Evolutionary conservation across 2,113 vertebrate species (phyloP), one percentile per base, ranked within the genome.

Genomic region (Carassius auratus): DNA sequence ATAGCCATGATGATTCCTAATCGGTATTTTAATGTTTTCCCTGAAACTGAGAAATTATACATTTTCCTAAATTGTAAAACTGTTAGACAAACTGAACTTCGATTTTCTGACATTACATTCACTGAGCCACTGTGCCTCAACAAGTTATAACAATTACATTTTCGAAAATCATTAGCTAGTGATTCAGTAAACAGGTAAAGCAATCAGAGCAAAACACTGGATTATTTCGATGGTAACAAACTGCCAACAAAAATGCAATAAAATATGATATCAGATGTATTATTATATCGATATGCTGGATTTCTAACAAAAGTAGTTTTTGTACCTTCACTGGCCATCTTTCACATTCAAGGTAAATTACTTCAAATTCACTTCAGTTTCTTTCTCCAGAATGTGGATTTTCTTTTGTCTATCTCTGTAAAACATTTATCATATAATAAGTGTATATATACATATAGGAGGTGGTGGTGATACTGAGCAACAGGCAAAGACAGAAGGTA

Each of bases 311-410:
- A 55, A 17, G 9, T 5, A 2, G 15, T 55, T 14, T 76, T 52
- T 19, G 9, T 76, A 57, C 75, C 75, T 55, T 33, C 52, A 36
- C 50, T 59, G 13, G 52, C 76, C 76, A 78, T 78, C 12, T 59
- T 61, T 61, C 26, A 3, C 76, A 21, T 12, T 33, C 8, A 76
- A 55, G 14, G 48, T 30, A 38, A 19, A n/a, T 61, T 42, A 12
- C 14, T 15, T 55, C 50, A 68, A 15, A 55, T 52, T n/a, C 38
- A 4, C 38, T 48, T 75, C 0, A 33, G 23, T 4, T 2, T 8
- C 59, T 77, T n/a, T 78, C 3, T 78, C 55, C 74, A 17, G 13
- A 76, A 21, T 4, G 1, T 38, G 13, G 13, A n/a, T n/a, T n/a
- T n/a, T n/a, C n/a, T n/a, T n/a, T n/a, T n/a, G n/a, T n/a, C n/a